Evolutionary conservation across 2,888 invertebrate species (phyloP).

Genomic region (Drosophila pseudotakahashii): DNA sequence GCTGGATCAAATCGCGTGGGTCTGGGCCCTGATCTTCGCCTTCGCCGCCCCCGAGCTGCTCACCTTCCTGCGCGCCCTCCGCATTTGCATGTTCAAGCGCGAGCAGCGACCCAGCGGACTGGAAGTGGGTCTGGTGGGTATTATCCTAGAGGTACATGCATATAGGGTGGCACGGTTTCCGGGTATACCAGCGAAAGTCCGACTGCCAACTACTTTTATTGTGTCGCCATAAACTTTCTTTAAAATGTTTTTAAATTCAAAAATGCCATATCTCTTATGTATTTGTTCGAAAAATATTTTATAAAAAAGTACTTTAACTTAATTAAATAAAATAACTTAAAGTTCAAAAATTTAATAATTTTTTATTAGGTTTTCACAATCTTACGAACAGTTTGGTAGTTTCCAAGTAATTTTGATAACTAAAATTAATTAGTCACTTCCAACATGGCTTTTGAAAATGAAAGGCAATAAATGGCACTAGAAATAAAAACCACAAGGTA

Average conservation of each 20-base stretch:
- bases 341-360: background rate
- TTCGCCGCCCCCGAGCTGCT: slow-evolving; percentile 91
- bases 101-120: slow-evolving; percentile 86
- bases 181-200: background rate
- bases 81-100: slow-evolving; percentile 91
- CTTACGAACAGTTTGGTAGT: background rate
- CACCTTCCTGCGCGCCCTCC: slow-evolving; percentile 88
- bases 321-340: too few relatives aligned
- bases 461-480: background rate
- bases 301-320: too few relatives aligned
- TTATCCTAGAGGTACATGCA: background rate
- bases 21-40: slow-evolving; percentile 91
- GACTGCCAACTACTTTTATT: too few relatives aligned
- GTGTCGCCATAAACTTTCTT: too few relatives aligned
- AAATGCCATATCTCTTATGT: too few relatives aligned
- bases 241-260: too few relatives aligned
- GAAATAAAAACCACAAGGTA: background rate
- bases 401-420: background rate
- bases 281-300: too few relatives aligned
- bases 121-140: slow-evolving; percentile 86
- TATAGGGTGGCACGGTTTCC: background rate
- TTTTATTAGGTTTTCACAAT: too few relatives aligned
- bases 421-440: background rate
- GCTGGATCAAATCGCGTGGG: slow-evolving; percentile 90
- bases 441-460: too few relatives aligned